Evolutionary conservation across 2,888 invertebrate species (phyloP).

Genomic region (Xiphydria camelus): DNA sequence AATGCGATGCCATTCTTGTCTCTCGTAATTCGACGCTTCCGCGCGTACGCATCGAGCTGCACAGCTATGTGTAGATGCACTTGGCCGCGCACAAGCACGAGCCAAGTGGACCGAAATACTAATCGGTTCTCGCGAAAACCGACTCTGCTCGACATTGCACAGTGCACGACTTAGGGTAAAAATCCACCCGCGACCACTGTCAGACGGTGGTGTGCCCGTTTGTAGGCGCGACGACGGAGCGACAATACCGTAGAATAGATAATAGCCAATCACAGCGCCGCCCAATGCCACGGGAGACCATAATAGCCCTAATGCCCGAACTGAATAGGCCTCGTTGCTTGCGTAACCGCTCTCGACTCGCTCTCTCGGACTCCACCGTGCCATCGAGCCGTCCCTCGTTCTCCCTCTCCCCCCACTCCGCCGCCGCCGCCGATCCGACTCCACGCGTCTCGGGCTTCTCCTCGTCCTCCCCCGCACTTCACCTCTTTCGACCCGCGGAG

Average conservation of each 20-base stretch:
- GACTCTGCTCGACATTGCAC: no score
- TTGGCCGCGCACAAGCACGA: no score
- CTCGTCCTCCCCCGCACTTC: constrained; percentile 10
- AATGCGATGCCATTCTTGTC: background rate
- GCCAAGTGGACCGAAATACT: no score
- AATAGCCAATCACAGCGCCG: constrained; percentile 42
- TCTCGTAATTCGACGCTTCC: background rate
- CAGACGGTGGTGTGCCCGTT: no score
- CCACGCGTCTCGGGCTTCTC: background rate
- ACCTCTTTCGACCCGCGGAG: background rate
- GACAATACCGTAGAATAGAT: constrained; percentile 39
- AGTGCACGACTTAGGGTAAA: no score
- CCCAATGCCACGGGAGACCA: constrained; percentile 31
- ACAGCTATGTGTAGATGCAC: no score
- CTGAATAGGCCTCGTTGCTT: constrained; percentile 46
- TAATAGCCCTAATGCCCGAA: constrained; percentile 42
- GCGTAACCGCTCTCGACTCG: constrained; percentile 31
- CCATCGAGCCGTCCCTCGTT: constrained; percentile 10
- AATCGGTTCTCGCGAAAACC: no score
- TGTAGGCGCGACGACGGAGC: constrained; percentile 2
- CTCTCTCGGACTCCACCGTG: background rate
- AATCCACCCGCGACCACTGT: no score
- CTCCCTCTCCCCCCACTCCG: background rate
- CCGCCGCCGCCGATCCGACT: background rate
- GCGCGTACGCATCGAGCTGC: constrained; percentile 12